Percentiles rank a stretch among this genome's conserved stretches.
Evolutionary conservation across 2,888 invertebrate species (phyloP).

Genomic region (Ormia ochracea): DNA sequence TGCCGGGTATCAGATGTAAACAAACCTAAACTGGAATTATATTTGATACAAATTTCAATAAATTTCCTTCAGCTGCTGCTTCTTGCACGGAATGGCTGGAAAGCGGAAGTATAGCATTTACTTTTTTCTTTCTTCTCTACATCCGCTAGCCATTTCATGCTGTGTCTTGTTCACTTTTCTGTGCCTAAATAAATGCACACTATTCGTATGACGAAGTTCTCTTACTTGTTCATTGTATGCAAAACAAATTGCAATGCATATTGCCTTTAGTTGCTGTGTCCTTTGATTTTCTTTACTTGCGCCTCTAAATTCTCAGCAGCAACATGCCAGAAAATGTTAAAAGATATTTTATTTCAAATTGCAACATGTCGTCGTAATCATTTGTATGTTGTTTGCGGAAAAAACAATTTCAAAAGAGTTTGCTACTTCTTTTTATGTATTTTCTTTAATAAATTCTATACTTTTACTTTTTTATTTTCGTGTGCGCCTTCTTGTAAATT

Average conservation of each 20-base stretch:
- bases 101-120: conserved; percentile 11
- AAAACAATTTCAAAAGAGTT: not conserved
- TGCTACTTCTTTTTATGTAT: conserved; percentile 38
- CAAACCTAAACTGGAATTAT: conserved; percentile 40
- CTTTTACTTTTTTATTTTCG: not conserved
- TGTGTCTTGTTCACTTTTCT: conserved; percentile 34
- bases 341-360: conserved; percentile 50
- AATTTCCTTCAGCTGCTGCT: conserved; percentile 50
- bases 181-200: not conserved
- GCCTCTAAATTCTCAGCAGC: conserved; percentile 22
- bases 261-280: not conserved
- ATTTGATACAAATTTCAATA: conserved; percentile 52
- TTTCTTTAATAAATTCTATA: conserved; percentile 53
- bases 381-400: conserved; percentile 35
- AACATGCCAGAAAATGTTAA: conserved; percentile 53
- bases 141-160: conserved; percentile 30
- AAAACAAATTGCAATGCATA: not conserved
- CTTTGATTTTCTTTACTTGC: conserved; percentile 12
- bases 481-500: conserved; percentile 25
- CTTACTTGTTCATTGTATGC: not conserved
- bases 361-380: conserved; percentile 44
- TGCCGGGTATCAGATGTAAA: conserved; percentile 37
- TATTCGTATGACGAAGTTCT: not conserved
- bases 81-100: conserved; percentile 3
- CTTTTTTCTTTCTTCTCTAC: not conserved